These are phyloP conservation scores for Cladopsammia gracilis DNA, from an alignment of 64 coral and sea anemone species.

Conservation along the genomic window DNA sequence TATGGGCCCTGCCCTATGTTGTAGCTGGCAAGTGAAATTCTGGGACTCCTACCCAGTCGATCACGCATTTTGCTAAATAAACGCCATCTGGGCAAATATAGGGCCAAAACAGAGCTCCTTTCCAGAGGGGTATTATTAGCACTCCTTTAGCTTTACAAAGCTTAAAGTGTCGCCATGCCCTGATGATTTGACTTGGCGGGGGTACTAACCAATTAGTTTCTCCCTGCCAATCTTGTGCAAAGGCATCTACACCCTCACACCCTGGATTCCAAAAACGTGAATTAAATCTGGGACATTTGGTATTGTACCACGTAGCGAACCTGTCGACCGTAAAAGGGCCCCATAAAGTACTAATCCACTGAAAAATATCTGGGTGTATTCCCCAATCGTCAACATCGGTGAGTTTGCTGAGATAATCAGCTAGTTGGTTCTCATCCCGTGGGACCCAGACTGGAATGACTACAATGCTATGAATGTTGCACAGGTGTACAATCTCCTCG, in stretches of 20 bases:
- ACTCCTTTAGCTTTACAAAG: neutral
- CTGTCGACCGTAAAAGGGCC: constrained; percentile 50
- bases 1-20: neutral
- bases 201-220: neutral
- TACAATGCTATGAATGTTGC: constrained; percentile 16
- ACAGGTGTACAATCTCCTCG: constrained; percentile 39
- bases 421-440: constrained; percentile 36
- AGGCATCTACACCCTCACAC: constrained; percentile 40
- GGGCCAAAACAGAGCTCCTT: neutral
- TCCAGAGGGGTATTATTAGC: neutral
- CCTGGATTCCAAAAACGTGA: constrained; percentile 61
- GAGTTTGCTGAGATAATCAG: constrained; percentile 69
- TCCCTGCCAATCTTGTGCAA: constrained; percentile 28
- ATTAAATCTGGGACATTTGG: constrained; percentile 34
- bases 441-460: constrained; percentile 49
- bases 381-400: constrained; percentile 54
- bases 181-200: neutral
- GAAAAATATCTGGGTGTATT: constrained; percentile 22
- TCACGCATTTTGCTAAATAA: neutral
- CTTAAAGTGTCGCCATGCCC: neutral
- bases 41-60: neutral
- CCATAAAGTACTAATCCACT: constrained; percentile 18
- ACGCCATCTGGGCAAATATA: neutral
- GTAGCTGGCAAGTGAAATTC: no score
- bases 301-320: constrained; percentile 61